Percentiles rank a stretch among this genome's conserved stretches.
These are phyloP conservation scores for Microplitis manilae DNA, from an alignment of 2,888 invertebrate species.

Conservation along the genomic window DNA sequence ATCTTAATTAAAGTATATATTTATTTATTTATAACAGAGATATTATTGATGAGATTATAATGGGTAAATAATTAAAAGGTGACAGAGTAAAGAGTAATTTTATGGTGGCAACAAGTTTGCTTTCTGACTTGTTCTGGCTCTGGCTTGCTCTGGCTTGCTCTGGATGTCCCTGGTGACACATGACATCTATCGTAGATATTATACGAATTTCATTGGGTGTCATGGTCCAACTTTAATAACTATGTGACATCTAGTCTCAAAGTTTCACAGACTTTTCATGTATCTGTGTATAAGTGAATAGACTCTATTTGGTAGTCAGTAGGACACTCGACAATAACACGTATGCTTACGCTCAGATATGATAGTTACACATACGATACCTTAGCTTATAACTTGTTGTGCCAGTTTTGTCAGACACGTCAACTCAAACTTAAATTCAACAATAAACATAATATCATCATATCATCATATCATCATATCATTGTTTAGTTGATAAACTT, in stretches of 20 bases:
- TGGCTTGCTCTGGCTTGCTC: too few relatives aligned
- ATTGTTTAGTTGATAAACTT: too few relatives aligned
- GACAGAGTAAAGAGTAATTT: background rate
- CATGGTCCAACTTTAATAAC: slow-evolving; percentile 41
- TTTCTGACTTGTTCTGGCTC: too few relatives aligned
- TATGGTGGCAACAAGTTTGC: background rate
- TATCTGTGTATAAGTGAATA: slow-evolving; percentile 41
- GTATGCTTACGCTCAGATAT: slow-evolving; percentile 39
- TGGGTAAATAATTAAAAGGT: background rate
- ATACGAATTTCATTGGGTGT: slow-evolving; percentile 16
- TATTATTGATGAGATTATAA: background rate
- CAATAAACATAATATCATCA: slow-evolving; percentile 2
- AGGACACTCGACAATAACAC: slow-evolving; percentile 24
- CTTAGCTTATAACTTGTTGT: slow-evolving; percentile 12
- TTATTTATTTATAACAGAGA: background rate
- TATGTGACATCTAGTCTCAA: slow-evolving; percentile 33
- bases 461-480: too few relatives aligned
- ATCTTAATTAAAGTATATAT: background rate
- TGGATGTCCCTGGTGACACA: background rate
- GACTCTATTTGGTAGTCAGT: slow-evolving; percentile 24
- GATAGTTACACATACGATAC: slow-evolving; percentile 1
- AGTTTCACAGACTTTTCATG: slow-evolving; percentile 36
- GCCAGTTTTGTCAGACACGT: slow-evolving; percentile 2
- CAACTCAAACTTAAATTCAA: background rate
- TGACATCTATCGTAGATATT: slow-evolving; percentile 11